Base-by-base conservation (phyloP, 2,888 invertebrate genomes). In the Pyralis farinalis region DNA sequence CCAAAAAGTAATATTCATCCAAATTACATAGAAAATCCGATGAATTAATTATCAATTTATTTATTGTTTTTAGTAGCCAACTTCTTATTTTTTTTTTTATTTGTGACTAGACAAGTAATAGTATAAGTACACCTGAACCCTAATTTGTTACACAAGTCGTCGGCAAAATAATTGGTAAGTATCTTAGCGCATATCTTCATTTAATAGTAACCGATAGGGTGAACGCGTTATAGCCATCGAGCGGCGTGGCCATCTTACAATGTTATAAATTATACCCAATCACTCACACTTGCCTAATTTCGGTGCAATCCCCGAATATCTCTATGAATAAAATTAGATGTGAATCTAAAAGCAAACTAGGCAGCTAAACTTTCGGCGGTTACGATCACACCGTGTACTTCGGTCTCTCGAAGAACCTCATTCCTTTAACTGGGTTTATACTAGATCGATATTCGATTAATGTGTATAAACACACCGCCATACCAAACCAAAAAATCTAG, bases 81-180 rank as follows among this genome's bases (percentile, higher is more conserved):
- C 21, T 46, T 46, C 37, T 8, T 43, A 40, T 37, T 57, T 47
- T 51, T 57, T 47, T 51, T 46, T 41, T 41, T 52, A 44, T 57
- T 63, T 64, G 62, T 79, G 82, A 84, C 83, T 84, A 82, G 82
- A 80, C 59, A 31, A 25, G 27, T 65, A 63, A 60, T 51, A 46
- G 54, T 52, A 53, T 75, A 76, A 78, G 78, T 79, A 80, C 75
- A 60, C 53, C 52, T 34, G 48, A 53, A 56, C 49, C 51, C 39
- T 50, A 52, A 49, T 53, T 46, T 46, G 31, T 51, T 46, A 49
- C 42, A 53, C 44, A 43, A 42, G 48, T 46, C 47, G 43, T 45
- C 43, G 42, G 46, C 41, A 41, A 39, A 42, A 57, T 44, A 40
- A 49, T 53, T 55, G 52, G n/a, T n/a, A n/a, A n/a, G n/a, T 59